These are phyloP conservation scores for Crossocerus cetratus DNA, from an alignment of 2,888 invertebrate species.

Conservation along the genomic window DNA sequence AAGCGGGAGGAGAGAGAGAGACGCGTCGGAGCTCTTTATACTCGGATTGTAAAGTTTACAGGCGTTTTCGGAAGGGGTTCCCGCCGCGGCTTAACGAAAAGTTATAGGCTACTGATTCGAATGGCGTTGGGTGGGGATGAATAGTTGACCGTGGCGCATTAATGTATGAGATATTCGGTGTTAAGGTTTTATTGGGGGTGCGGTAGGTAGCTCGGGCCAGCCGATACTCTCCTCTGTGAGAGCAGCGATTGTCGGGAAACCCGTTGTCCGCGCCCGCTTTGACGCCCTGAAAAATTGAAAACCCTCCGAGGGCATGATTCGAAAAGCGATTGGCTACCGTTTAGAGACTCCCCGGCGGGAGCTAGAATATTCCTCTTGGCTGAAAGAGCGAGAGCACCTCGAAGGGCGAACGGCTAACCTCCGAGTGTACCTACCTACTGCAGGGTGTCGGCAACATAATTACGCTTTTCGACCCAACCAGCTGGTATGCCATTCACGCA, in stretches of 20 bases:
- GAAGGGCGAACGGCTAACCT: constrained; percentile 37
- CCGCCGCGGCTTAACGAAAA: not conserved
- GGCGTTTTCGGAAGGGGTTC: too few relatives aligned
- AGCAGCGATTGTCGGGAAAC: not conserved
- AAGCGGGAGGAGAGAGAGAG: too few relatives aligned
- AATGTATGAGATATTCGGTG: not conserved
- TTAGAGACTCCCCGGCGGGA: constrained; percentile 35
- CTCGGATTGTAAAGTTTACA: too few relatives aligned
- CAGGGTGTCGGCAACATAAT: constrained; percentile 63
- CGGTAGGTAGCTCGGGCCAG: not conserved
- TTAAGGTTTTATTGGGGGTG: constrained; percentile 2
- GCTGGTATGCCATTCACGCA: constrained; percentile 65
- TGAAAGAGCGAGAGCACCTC: constrained; percentile 1
- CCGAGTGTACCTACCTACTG: constrained; percentile 2
- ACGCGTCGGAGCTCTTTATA: too few relatives aligned
- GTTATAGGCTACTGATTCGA: not conserved
- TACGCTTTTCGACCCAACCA: constrained; percentile 64
- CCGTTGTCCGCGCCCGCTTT: not conserved
- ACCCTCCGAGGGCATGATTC: constrained; percentile 9
- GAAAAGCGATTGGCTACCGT: constrained; percentile 24
- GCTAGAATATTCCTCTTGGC: constrained; percentile 11
- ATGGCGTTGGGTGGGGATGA: not conserved
- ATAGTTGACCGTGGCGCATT: not conserved
- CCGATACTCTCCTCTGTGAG: not conserved
- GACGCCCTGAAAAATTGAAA: not conserved